Percentiles rank a stretch among this genome's conserved stretches.
Evolutionary conservation across 2,888 invertebrate genomes (phyloP).

Genomic region (Euspilapteryx auroguttella): DNA sequence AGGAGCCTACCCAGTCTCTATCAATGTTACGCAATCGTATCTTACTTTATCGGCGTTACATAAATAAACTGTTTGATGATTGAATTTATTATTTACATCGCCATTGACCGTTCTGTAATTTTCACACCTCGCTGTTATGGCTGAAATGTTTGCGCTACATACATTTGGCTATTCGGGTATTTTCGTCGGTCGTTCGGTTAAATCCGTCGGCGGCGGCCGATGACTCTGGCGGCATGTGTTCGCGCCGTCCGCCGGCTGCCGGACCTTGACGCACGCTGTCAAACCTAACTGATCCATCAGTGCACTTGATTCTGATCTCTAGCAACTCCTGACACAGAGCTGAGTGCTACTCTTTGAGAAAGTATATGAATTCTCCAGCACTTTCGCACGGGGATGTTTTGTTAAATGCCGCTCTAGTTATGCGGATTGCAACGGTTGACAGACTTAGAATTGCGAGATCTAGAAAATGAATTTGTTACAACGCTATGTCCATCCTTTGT

Average conservation of each 20-base stretch:
- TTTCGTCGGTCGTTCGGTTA: slow-evolving; percentile 45
- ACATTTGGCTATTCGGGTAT: slow-evolving; percentile 46
- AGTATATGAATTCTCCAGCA: too few relatives aligned
- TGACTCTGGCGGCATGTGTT: slow-evolving; percentile 32
- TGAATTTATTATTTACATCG: not conserved
- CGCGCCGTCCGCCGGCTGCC: slow-evolving; percentile 23
- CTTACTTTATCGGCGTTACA: too few relatives aligned
- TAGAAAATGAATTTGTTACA: not conserved
- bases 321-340: too few relatives aligned
- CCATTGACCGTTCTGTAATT: not conserved
- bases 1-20: too few relatives aligned
- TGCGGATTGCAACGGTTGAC: not conserved
- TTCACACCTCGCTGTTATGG: slow-evolving; percentile 14
- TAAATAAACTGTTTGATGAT: not conserved
- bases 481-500: not conserved
- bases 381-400: slow-evolving; percentile 1
- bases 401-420: slow-evolving; percentile 1
- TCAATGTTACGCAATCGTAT: too few relatives aligned
- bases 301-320: too few relatives aligned
- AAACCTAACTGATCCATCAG: too few relatives aligned
- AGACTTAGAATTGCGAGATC: not conserved
- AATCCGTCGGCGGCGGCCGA: slow-evolving; percentile 48
- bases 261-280: slow-evolving; percentile 32
- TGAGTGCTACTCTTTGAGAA: too few relatives aligned
- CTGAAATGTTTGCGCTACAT: slow-evolving; percentile 35